phyloP scores from a whole-genome alignment of 2,113 vertebrate genomes.

The Ictidomys tridecemlineatus region DNA sequence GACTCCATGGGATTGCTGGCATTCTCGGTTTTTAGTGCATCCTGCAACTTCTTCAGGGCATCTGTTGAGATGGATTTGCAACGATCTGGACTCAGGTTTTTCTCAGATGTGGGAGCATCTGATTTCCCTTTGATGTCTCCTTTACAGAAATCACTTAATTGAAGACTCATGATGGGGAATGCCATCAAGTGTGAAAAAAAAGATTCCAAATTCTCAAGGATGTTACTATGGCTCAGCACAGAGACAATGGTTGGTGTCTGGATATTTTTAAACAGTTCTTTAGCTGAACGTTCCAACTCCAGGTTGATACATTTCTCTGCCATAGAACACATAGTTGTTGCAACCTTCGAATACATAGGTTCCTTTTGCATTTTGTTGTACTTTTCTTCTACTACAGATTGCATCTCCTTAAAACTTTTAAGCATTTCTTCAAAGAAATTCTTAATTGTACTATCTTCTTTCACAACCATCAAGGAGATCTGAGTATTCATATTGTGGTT shows the following conservation, averaged over 20 bases:
- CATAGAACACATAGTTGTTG: not conserved
- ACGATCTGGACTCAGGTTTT: slow-evolving; percentile 18
- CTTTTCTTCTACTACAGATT: slow-evolving; percentile 31
- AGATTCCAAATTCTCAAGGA: slow-evolving; percentile 69
- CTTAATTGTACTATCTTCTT: slow-evolving; percentile 77
- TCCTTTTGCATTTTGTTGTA: slow-evolving; percentile 17
- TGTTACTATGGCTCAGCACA: slow-evolving; percentile 61
- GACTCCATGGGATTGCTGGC: not conserved
- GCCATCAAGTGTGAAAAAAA: slow-evolving; percentile 67
- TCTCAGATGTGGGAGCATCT: slow-evolving; percentile 36
- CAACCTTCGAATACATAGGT: slow-evolving; percentile 48
- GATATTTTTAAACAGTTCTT: slow-evolving; percentile 11
- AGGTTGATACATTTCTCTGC: slow-evolving; percentile 55
- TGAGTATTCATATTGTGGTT: slow-evolving; percentile 62
- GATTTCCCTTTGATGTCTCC: slow-evolving; percentile 67
- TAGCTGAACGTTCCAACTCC: slow-evolving; percentile 62
- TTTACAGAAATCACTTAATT: slow-evolving; percentile 76
- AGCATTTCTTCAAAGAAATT: slow-evolving; percentile 81
- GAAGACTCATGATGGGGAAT: slow-evolving; percentile 79
- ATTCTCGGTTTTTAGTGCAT: slow-evolving; percentile 49
- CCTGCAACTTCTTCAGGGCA: slow-evolving; percentile 56
- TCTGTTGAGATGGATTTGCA: slow-evolving; percentile 5
- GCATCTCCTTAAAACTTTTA: slow-evolving; percentile 80
- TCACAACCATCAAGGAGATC: slow-evolving; percentile 68
- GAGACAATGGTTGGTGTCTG: not conserved